Evolutionary conservation across 2,113 vertebrate species (phyloP).

Genomic region (Rhinoptilus africanus): DNA sequence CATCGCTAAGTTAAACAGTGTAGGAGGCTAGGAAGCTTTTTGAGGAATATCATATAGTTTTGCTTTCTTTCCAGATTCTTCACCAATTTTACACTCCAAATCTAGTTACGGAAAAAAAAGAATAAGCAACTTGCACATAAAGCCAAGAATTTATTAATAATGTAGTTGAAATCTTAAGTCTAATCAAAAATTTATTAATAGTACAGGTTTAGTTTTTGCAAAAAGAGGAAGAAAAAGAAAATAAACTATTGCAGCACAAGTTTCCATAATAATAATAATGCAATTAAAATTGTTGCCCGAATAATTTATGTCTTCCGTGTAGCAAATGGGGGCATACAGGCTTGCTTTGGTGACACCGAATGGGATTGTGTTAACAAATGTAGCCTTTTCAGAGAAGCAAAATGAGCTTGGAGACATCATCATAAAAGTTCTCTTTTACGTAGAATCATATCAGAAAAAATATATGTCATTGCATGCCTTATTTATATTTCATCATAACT

Average conservation of each 20-base stretch:
- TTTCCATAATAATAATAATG: neutral
- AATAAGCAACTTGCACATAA: neutral
- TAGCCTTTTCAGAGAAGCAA: neutral
- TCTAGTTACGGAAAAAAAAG: neutral
- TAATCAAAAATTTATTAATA: neutral
- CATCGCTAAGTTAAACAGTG: neutral
- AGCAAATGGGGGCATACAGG: neutral
- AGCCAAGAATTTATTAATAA: neutral
- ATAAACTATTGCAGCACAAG: neutral
- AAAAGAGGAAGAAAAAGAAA: neutral
- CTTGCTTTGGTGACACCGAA: neutral
- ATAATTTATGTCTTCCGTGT: neutral
- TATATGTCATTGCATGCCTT: neutral
- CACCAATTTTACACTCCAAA: neutral
- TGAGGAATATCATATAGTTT: neutral
- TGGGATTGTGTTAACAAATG: neutral
- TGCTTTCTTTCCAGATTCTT: neutral
- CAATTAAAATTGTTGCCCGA: neutral
- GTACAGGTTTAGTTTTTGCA: neutral
- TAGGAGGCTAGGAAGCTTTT: neutral
- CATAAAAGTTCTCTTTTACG: neutral
- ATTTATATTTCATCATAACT: neutral
- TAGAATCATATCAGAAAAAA: neutral
- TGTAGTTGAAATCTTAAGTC: neutral
- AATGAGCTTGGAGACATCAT: neutral